Evolutionary conservation across 2,113 vertebrate genomes (phyloP).

Genomic region (Mus musculus): GRCm39 chr15:101894001-101894500

Average conservation of each 20-base stretch:
- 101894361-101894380: not conserved
- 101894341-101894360: not conserved
- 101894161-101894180: not conserved
- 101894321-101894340: not conserved
- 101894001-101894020: constrained; percentile 10
- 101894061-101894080: not conserved
- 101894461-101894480: not conserved
- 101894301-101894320: not conserved
- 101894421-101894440: not conserved
- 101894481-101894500: no score
- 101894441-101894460: not conserved
- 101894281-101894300: not conserved
- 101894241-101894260: not conserved
- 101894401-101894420: not conserved
- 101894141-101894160: not conserved
- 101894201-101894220: not conserved
- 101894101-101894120: not conserved
- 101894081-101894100: not conserved
- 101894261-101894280: not conserved
- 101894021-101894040: not conserved
- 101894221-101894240: not conserved
- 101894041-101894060: not conserved
- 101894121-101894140: not conserved
- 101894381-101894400: not conserved
- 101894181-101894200: not conserved